Conservation (phyloP, 2,888 invertebrate genomes). For the Caenorhabditis zanzibari region DNA sequence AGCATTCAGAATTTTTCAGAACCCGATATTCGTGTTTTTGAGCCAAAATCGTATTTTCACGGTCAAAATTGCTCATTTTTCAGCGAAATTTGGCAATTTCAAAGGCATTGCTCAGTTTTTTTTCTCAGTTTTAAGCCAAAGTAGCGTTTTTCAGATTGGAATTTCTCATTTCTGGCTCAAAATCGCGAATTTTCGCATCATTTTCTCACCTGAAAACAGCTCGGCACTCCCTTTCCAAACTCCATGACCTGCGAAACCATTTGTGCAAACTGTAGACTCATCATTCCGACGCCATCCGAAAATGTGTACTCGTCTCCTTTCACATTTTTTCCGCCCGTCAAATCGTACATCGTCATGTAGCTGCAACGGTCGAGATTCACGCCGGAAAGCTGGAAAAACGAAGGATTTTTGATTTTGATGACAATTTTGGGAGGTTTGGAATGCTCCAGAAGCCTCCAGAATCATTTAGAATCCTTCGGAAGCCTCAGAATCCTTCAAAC, state of each 20-base stretch:
- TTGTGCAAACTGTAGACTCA: constrained; percentile 56
- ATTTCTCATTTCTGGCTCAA: neutral
- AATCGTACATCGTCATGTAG: constrained; percentile 46
- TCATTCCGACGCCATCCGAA: constrained; percentile 79
- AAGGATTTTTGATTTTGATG: neutral
- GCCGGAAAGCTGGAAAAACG: constrained; percentile 58
- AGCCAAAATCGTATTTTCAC: neutral
- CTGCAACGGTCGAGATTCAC: constrained; percentile 30
- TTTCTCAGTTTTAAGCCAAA: neutral
- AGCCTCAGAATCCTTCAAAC: too few relatives aligned
- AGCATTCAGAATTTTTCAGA: too few relatives aligned
- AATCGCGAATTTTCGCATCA: neutral
- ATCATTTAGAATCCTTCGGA: too few relatives aligned
- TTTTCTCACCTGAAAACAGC: constrained; percentile 60
- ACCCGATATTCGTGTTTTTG: neutral
- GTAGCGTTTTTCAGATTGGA: neutral
- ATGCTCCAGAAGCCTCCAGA: too few relatives aligned
- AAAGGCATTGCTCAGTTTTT: too few relatives aligned
- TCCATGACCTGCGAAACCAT: constrained; percentile 22
- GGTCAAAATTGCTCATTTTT: neutral
- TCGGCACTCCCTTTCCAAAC: constrained; percentile 38
- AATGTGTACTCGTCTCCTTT: constrained; percentile 49
- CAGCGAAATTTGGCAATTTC: neutral
- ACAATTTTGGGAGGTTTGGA: too few relatives aligned
- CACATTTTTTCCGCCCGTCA: constrained; percentile 51